Evolutionary conservation across 2,888 invertebrate species (phyloP).

Genomic region (Abscondita cerata): DNA sequence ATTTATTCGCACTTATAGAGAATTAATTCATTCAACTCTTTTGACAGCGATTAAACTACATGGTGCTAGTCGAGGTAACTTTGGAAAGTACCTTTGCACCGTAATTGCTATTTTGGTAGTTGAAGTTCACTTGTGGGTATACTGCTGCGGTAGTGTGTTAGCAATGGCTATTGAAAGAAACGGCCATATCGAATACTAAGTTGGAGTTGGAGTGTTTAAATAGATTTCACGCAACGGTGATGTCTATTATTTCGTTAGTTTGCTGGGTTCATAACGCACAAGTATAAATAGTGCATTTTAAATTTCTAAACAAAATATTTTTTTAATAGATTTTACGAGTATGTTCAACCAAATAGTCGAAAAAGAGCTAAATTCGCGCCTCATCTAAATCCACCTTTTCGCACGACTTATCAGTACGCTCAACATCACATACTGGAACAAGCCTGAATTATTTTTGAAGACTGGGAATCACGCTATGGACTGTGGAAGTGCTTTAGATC

Average conservation of each 20-base stretch:
- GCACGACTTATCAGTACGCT: conserved; percentile 62
- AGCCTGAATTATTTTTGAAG: conserved; percentile 68
- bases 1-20: conserved; percentile 62
- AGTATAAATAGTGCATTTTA: conserved; percentile 36
- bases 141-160: conserved; percentile 66
- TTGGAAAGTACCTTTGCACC: conserved; percentile 64
- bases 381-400: conserved; percentile 68
- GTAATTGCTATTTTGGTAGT: conserved; percentile 63
- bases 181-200: conserved; percentile 57
- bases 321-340: conserved; percentile 59
- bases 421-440: conserved; percentile 67
- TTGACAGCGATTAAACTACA: conserved; percentile 61
- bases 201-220: conserved; percentile 55
- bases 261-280: conserved; percentile 69
- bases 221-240: conserved; percentile 66
- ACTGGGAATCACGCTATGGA: conserved; percentile 70
- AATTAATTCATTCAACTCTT: conserved; percentile 60
- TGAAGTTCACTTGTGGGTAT: conserved; percentile 68
- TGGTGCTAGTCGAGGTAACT: conserved; percentile 57
- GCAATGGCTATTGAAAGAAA: conserved; percentile 70
- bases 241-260: conserved; percentile 67
- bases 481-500: conserved; percentile 66
- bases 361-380: conserved; percentile 68
- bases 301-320: conserved; percentile 45
- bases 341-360: conserved; percentile 65